A percentile compares a stretch with the other conserved stretches of the same genome.
Conservation (phyloP, 37 sponge, comb jelly and placozoan species). For the Axinella damicornis region DNA sequence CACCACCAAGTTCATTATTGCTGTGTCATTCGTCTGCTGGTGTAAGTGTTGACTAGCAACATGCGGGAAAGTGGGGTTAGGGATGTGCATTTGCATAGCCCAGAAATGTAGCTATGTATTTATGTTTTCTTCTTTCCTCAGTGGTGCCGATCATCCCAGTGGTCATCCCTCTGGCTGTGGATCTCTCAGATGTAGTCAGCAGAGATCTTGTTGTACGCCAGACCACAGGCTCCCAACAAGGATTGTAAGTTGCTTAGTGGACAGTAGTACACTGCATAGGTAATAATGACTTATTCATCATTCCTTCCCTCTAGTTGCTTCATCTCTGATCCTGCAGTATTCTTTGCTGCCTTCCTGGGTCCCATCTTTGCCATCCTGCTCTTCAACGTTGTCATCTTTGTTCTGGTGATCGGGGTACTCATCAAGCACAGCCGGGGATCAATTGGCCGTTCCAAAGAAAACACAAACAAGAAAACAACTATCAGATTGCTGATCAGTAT, state of each 20-base stretch:
- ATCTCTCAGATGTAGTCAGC: not conserved
- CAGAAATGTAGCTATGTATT: too few species aligned
- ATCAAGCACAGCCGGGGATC: not conserved
- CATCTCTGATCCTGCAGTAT: not conserved
- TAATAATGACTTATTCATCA: too few species aligned
- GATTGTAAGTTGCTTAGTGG: too few species aligned
- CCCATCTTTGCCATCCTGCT: constrained; percentile 13
- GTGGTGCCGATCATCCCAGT: constrained; percentile 46
- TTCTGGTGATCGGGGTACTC: constrained; percentile 25
- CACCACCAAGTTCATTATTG: constrained; percentile 11
- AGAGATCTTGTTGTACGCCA: not conserved
- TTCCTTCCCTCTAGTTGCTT: not conserved
- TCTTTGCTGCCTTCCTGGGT: constrained; percentile 16
- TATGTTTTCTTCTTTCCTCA: not conserved
- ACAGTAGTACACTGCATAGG: too few species aligned
- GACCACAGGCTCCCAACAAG: not conserved
- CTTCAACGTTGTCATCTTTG: constrained; percentile 32
- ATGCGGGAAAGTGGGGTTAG: too few species aligned
- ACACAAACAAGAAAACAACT: not conserved
- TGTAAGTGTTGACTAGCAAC: constrained; percentile 38
- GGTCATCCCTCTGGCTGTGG: constrained; percentile 17
- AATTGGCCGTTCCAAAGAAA: not conserved
- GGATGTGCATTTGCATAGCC: too few species aligned
- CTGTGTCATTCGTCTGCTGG: constrained; percentile 49
- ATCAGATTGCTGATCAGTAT: constrained; percentile 36